These are phyloP conservation scores for Onchidella celtica DNA, from an alignment of 2,888 invertebrate species.

Conservation along the genomic window DNA sequence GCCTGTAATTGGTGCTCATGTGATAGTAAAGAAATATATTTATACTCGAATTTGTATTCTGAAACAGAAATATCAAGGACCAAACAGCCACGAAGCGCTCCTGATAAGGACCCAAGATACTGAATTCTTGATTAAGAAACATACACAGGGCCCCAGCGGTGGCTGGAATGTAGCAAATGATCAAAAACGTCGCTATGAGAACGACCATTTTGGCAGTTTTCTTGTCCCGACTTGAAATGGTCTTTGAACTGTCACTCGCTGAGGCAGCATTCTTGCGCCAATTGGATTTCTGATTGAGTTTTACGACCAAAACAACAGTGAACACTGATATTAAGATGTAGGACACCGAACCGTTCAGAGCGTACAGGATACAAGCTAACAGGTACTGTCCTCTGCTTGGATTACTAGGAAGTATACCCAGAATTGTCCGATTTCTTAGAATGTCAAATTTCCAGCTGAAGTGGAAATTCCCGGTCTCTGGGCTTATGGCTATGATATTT, in stretches of 20 bases:
- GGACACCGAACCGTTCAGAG: background rate
- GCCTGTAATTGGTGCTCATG: conserved; percentile 35
- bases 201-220: conserved; percentile 9
- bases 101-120: background rate
- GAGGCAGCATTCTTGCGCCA: background rate
- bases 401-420: background rate
- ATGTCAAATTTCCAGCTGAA: background rate
- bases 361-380: background rate
- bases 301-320: background rate
- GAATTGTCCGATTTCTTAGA: background rate
- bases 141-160: background rate
- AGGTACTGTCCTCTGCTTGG: background rate
- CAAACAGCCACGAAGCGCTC: background rate
- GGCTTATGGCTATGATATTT: background rate
- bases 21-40: conserved; percentile 25
- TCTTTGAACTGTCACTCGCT: background rate
- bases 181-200: background rate
- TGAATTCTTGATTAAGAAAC: conserved; percentile 4
- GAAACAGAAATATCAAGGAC: background rate
- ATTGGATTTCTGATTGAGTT: background rate
- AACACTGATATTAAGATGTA: background rate
- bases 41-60: background rate
- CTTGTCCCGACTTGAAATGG: background rate
- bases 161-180: conserved; percentile 10
- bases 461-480: background rate